These are phyloP conservation scores for Siniperca obscura DNA, from an alignment of 2,797 vertebrate genomes.

Conservation along the genomic window DNA sequence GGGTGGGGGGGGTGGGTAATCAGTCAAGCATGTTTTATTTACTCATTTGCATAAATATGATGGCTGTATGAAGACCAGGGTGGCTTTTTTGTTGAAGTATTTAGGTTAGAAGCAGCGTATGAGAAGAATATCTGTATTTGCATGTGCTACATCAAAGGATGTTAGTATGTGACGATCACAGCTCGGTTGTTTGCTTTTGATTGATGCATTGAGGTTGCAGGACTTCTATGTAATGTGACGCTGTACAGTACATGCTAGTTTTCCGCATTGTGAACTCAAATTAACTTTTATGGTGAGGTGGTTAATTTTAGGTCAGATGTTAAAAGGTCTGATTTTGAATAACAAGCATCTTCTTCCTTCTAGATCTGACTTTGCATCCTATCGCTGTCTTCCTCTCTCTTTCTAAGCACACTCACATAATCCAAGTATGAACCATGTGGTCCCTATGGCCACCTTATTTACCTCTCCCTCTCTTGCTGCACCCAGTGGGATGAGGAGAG, in stretches of 20 bases:
- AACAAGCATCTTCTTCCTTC: background rate
- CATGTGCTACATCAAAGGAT: conserved; percentile 47
- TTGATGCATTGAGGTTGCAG: conserved; percentile 50
- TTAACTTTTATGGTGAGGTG: background rate
- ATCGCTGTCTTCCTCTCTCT: background rate
- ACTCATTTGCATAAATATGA: conserved; percentile 60
- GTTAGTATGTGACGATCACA: conserved; percentile 8
- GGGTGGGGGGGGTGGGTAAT: conserved; percentile 1
- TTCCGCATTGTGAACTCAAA: conserved; percentile 11
- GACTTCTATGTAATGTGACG: conserved; percentile 5
- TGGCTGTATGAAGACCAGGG: conserved; percentile 14
- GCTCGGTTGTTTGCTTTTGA: conserved; percentile 12
- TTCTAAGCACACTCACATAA: conserved; percentile 1
- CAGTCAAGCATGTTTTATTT: conserved; percentile 57
- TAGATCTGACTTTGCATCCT: conserved; percentile 2
- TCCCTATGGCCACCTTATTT: conserved; percentile 59
- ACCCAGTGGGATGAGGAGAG: conserved; percentile 28
- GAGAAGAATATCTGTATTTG: conserved; percentile 20
- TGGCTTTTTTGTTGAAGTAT: conserved; percentile 51
- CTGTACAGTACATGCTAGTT: background rate
- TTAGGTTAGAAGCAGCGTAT: conserved; percentile 48
- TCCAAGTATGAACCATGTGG: conserved; percentile 1
- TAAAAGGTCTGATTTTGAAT: background rate
- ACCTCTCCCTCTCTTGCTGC: conserved; percentile 28
- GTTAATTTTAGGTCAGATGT: background rate